Base-by-base conservation (phyloP, 2,113 vertebrate species). In the Gallinago paraguaiae region DNA sequence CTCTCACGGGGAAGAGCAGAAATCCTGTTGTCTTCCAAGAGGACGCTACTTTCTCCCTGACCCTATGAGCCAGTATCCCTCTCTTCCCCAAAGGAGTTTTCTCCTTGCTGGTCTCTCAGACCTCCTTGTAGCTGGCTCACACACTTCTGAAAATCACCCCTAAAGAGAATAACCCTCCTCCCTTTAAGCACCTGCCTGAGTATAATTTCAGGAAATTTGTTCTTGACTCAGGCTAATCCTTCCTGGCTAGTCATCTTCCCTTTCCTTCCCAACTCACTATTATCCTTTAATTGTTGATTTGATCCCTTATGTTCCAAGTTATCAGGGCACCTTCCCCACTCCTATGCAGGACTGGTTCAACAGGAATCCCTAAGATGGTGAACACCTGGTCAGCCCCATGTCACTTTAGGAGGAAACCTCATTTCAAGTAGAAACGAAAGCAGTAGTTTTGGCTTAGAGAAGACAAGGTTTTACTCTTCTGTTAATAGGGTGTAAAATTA, bases 171-270 rank as follows among this genome's bases (percentile, higher is more conserved):
- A 90, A 76, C 50, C 37, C 61, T 84, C 51, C 80, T 82, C 57
- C 37, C 54, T 82, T 90, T 20, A 91, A 92, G 69, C 83, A 95
- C 88, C 90, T 96, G 95, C 75, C 91, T 83, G 60, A 88, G 64
- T 79, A 51, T 70, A 91, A 77, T 80, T 96, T 95, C 93, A 96
- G 96, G 95, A 95, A 86, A 97, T 88, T 84, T 92, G 57, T 82
- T 93, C 76, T 88, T 59, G 64, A 87, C 84, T 94, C 70, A 23
- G n/a, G 92, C 93, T 96, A 92, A 94, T 94, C 94, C 92, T 97
- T 95, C 94, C 94, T 96, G 84, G 92, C 93, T 97, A 96, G 95
- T 96, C 95, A 82, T 96, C 94, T 96, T 97, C 93, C 95, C 77
- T 86, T 96, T 97, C 92, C 96, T 95, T 92, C 71, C 67, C 87